Evolutionary conservation across 2,888 invertebrate genomes (phyloP).

Genomic region (Plusia festucae): DNA sequence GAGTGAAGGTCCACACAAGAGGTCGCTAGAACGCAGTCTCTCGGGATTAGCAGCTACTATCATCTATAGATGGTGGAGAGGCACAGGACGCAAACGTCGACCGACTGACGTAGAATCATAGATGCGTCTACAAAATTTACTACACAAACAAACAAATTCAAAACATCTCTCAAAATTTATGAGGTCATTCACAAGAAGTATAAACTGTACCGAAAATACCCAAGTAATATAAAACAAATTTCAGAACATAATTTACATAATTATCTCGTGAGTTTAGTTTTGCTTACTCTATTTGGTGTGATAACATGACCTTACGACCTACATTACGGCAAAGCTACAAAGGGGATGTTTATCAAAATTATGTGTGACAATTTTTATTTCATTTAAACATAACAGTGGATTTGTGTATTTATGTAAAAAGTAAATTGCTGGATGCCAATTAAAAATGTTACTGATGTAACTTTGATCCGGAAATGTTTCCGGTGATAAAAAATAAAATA

Average conservation of each 20-base stretch:
- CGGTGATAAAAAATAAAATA: too few species aligned
- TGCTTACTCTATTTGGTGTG: slow-evolving; percentile 23
- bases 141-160: not conserved
- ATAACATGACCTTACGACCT: slow-evolving; percentile 45
- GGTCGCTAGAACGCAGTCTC: not conserved
- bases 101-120: not conserved
- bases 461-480: too few species aligned
- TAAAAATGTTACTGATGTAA: too few species aligned
- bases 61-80: not conserved
- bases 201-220: slow-evolving; percentile 2
- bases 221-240: slow-evolving; percentile 34
- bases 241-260: slow-evolving; percentile 27
- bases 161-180: not conserved
- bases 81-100: not conserved
- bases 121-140: not conserved
- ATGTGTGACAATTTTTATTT: not conserved
- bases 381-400: not conserved
- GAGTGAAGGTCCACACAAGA: not conserved
- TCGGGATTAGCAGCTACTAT: not conserved
- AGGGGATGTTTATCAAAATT: not conserved
- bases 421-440: too few species aligned
- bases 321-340: slow-evolving; percentile 18
- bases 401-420: too few species aligned
- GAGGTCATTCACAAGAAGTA: not conserved
- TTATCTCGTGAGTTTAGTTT: slow-evolving; percentile 26